Evolutionary conservation across 1,140 invertebrate genomes (phyloP), one percentile per base, ranked within the genome.

Genomic region (Tetranychus cinnabarinus): DNA sequence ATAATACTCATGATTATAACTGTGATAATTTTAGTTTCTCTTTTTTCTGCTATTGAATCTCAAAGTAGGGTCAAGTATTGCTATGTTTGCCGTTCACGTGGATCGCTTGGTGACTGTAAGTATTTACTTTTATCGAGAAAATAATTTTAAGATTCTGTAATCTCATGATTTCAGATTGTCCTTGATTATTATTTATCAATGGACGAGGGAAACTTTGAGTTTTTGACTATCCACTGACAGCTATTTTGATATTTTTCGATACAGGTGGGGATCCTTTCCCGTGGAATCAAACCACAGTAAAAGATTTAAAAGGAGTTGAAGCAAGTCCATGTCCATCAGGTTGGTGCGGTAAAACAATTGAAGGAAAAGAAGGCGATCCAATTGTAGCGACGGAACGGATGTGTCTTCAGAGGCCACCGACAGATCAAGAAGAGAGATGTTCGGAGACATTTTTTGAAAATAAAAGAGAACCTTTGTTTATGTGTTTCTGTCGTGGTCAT

Each of bases 401-500:
- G 73, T 92, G 88, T 68, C 76, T 91, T 0, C 84, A 85, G 72
- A 75, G 85, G 61, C 82, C 85, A 34, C 87, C 88, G 6, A 81
- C 82, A 54, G 88, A 92, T 70, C 80, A 80, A 65, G 84, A 88
- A 72, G 86, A 91, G 71, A 75, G 87, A 60, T 92, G 88, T 72
- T 85, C 84, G 2, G 82, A 86, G 62, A 88, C 86, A 0, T 23
- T 69, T 8, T 76, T 80, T 65, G 82, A 84, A 67, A 78, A 81
- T 63, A 82, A 81, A 68, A 83, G 82, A 48, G 58, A 52, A 70
- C 65, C 69, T 39, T 85, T 90, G 0, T 84, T 82, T 65, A 87
- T 91, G 83, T 92, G 88, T 70, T 87, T 91, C 68, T 92, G 88
- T 69, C 79, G 78, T 67, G 88, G 88, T n/a, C 87, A 92, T 72